Conservation (phyloP, 1,140 invertebrate species). For the Vanessa tameamea region DNA sequence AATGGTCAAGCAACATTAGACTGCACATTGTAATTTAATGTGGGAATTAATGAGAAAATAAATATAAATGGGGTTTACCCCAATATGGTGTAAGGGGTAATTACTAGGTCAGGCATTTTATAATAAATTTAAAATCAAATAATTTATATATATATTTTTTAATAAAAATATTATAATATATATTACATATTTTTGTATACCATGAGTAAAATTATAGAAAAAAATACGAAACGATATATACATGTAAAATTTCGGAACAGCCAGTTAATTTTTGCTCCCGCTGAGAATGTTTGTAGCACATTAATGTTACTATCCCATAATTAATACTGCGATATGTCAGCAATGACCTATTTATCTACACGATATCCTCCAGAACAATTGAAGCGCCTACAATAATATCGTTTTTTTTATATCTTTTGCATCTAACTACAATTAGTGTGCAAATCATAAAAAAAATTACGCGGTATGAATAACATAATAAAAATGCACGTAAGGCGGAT, state of each 20-base stretch:
- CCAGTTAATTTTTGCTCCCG: not conserved
- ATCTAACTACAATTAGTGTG: not conserved
- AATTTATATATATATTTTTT: no score
- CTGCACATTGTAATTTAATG: not conserved
- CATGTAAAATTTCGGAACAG: not conserved
- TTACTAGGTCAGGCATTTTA: not conserved
- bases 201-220: no score
- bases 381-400: not conserved
- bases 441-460: conserved; percentile 12
- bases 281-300: not conserved
- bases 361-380: not conserved
- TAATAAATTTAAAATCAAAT: not conserved
- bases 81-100: not conserved
- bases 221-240: no score
- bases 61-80: not conserved
- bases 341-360: not conserved
- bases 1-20: conserved; percentile 35
- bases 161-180: no score
- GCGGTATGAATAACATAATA: conserved; percentile 62
- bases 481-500: conserved; percentile 74
- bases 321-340: not conserved
- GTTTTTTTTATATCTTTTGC: not conserved
- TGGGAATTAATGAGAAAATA: not conserved
- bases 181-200: no score
- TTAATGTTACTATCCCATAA: not conserved